These are phyloP conservation scores for Odontamblyopus lacepedii DNA, from an alignment of 2,797 vertebrate species.

Conservation along the genomic window DNA sequence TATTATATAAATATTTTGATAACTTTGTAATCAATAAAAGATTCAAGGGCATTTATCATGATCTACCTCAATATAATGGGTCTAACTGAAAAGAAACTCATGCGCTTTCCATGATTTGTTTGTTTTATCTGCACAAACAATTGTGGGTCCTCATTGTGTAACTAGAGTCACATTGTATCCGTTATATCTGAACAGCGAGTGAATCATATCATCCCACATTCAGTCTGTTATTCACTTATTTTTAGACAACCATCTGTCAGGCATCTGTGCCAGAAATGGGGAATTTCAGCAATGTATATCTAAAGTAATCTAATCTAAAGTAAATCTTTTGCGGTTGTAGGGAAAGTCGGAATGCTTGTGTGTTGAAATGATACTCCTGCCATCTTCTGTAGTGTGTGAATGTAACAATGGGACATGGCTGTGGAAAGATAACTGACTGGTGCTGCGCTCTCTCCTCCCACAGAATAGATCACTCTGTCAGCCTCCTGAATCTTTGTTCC, in stretches of 20 bases:
- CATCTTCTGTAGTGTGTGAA: conserved; percentile 49
- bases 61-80: too few relatives aligned
- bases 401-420: conserved; percentile 60
- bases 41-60: too few relatives aligned
- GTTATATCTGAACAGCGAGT: conserved; percentile 26
- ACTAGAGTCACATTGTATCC: background rate
- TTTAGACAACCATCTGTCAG: conserved; percentile 62
- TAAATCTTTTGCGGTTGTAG: conserved; percentile 18
- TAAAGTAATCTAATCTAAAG: background rate
- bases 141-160: too few relatives aligned
- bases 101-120: background rate
- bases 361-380: conserved; percentile 22
- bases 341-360: conserved; percentile 22
- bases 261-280: conserved; percentile 20
- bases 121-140: background rate
- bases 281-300: conserved; percentile 21
- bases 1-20: too few relatives aligned
- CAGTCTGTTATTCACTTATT: conserved; percentile 56
- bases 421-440: conserved; percentile 49
- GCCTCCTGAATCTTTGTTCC: conserved; percentile 38
- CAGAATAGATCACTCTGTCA: conserved; percentile 21
- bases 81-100: too few relatives aligned
- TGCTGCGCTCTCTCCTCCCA: conserved; percentile 53
- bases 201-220: conserved; percentile 68
- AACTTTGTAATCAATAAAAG: too few relatives aligned